phyloP scores from a whole-genome alignment of 2,797 vertebrate genomes.

The Malurus splendens region DNA sequence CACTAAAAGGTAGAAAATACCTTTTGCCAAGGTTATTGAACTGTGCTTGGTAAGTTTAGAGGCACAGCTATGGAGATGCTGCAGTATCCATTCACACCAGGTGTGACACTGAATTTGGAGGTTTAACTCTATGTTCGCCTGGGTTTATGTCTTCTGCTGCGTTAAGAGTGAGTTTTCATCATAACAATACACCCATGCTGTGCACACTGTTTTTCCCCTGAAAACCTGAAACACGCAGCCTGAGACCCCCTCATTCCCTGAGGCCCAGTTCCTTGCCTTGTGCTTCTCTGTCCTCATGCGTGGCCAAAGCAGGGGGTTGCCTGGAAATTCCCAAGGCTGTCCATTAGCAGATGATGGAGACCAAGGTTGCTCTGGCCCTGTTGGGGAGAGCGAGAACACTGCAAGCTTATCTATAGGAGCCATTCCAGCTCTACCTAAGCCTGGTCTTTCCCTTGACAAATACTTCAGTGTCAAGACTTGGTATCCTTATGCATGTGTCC shows the following conservation, averaged over 20 bases:
- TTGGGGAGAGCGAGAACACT: background rate
- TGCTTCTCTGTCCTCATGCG: rapidly evolving
- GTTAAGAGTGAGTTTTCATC: background rate
- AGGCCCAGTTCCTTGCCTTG: background rate
- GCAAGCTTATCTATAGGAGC: background rate
- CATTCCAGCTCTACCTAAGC: background rate
- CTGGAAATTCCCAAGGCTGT: background rate
- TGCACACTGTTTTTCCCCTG: background rate
- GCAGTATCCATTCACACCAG: background rate
- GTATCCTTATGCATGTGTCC: background rate
- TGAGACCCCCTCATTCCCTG: rapidly evolving
- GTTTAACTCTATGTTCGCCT: rapidly evolving
- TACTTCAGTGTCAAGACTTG: background rate
- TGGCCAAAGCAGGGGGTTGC: background rate
- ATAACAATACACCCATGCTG: rapidly evolving
- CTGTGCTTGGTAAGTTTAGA: background rate
- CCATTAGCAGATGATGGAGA: background rate
- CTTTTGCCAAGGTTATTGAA: background rate
- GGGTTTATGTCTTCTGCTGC: background rate
- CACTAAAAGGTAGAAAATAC: background rate
- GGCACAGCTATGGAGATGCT: background rate
- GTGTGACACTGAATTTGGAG: background rate
- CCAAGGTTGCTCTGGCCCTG: background rate
- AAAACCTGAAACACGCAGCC: background rate
- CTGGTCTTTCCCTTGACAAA: background rate